Base-by-base conservation (phyloP, 2,888 invertebrate genomes). In the Eretmocerus hayati region DNA sequence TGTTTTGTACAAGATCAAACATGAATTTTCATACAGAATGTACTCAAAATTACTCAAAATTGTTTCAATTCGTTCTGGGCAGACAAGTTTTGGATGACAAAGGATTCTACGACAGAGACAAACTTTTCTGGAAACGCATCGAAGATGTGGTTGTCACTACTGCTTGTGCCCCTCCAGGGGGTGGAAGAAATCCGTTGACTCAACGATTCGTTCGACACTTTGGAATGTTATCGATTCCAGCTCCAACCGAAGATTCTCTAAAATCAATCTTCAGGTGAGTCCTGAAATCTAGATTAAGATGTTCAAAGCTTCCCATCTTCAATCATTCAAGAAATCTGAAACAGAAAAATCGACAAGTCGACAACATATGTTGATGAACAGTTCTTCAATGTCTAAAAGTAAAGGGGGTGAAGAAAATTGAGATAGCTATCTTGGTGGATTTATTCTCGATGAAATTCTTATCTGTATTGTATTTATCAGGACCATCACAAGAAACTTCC, bases 151-250 rank as follows among this genome's bases (percentile, higher is more conserved):
- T 89, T 0, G 71, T 94, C 43, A 79, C 85, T 0, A 83, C 84
- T 36, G 91, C 91, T 48, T 92, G 93, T 69, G 89, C 87, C 0
- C 93, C 93, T 1, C 92, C 93, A 0, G 92, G 93, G 1, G 93
- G 93, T 9, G 93, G 93, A 0, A 76, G 90, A 39, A 90, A 92
- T 65, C 85, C 87, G 9, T 75, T 94, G 13, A 89, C 90, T 0
- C 83, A 85, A 1, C 76, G 92, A 58, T 91, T 90, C 69, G 81
- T 90, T 3, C 77, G 94, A 4, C 93, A 94, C 73, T 93, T 94
- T 71, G 90, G 86, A 13, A 82, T 93, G 75, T 75, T 94, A 50
- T 79, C 84, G 23, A 84, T 94, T 58, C 88, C 92, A 4, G 79
- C 87, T 0, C 93, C 94, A 20, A 85, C 79, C 56, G 81, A 87